Evolutionary conservation across 2,797 vertebrate species (phyloP).

Genomic region (Diceros bicornis): DNA sequence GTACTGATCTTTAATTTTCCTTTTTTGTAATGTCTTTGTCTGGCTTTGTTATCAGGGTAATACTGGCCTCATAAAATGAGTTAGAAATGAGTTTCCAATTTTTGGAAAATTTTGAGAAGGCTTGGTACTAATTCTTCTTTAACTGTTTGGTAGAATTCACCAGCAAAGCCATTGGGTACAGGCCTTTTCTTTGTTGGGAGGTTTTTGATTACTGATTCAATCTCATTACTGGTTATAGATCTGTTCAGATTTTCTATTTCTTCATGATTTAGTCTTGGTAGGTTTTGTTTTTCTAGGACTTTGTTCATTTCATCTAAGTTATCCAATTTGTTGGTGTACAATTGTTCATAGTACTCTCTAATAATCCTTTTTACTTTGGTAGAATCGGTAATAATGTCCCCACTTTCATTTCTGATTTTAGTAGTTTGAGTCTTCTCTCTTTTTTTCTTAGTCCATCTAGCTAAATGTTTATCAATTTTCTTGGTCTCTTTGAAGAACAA

Average conservation of each 20-base stretch:
- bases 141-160: background rate
- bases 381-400: background rate
- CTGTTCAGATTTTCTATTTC: background rate
- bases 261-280: background rate
- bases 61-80: background rate
- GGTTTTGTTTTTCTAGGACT: background rate
- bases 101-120: background rate
- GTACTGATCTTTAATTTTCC: background rate
- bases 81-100: background rate
- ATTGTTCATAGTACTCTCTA: background rate
- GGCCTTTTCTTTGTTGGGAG: background rate
- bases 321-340: background rate
- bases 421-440: background rate
- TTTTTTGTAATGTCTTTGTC: background rate
- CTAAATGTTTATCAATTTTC: background rate
- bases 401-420: background rate
- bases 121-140: background rate
- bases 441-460: background rate
- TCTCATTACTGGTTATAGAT: background rate
- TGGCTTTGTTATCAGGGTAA: background rate
- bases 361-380: background rate
- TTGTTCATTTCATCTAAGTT: background rate
- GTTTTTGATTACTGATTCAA: background rate
- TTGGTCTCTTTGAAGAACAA: background rate
- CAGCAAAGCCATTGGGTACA: background rate